Conservation (phyloP, 2,888 invertebrate species). For the Pristionchus arcanus region DNA sequence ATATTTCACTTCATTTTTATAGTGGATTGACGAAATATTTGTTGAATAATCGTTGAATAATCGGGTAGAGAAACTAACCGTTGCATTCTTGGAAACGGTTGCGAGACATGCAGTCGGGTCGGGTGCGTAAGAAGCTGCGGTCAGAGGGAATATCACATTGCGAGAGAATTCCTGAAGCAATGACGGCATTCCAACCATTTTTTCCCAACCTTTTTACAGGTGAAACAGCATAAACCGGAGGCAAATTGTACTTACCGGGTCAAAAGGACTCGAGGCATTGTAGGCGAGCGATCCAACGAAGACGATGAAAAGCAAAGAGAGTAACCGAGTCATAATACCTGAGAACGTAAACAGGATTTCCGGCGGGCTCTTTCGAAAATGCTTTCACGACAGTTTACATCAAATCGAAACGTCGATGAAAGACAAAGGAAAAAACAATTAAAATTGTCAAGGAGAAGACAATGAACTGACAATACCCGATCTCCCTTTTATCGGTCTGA, state of each 20-base stretch:
- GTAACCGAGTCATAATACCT: neutral
- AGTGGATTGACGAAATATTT: too few species aligned
- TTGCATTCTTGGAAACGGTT: neutral
- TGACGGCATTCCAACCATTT: neutral
- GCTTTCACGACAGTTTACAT: neutral
- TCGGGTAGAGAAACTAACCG: neutral
- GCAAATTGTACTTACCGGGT: neutral
- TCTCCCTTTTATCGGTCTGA: neutral
- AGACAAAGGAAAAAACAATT: neutral
- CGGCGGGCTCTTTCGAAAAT: neutral
- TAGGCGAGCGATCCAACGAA: neutral
- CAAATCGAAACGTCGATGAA: neutral
- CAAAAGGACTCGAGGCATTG: constrained; percentile 7
- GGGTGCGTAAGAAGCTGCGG: neutral
- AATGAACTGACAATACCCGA: neutral
- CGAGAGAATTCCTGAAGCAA: constrained; percentile 5
- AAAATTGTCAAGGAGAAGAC: neutral
- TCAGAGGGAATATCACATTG: constrained; percentile 19
- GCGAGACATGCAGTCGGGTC: constrained; percentile 24
- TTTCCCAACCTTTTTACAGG: too few species aligned
- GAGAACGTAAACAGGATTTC: neutral
- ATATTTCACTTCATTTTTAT: too few species aligned
- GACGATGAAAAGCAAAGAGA: neutral
- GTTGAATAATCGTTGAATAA: too few species aligned
- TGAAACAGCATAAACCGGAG: neutral